Base-by-base conservation (phyloP, 2,888 invertebrate species). In the Aporophyla lueneburgensis region DNA sequence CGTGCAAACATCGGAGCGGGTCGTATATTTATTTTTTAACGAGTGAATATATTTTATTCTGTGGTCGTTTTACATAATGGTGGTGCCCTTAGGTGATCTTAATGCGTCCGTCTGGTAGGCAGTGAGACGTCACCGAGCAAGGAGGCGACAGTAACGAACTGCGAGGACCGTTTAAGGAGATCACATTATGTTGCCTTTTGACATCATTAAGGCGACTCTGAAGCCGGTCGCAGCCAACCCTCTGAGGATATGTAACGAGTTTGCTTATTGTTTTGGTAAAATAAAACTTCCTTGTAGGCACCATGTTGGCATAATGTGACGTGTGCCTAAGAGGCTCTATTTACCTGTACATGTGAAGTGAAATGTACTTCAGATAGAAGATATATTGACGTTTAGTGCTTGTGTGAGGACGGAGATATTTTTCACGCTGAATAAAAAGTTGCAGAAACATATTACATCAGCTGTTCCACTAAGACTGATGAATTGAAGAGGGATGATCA, bases 101-200 rank as follows among this genome's bases (percentile, higher is more conserved):
- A 92, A 92, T 91, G 91, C 91, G 88, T 89, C 83, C 87, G 85
- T 87, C 90, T 89, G 89, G 92, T 88, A 92, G 90, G 91, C 94
- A 95, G 95, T 96, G 94, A 95, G 95, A 94, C 90, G 95, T 95
- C 95, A 93, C 89, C 81, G 86, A 78, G 88, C 89, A 85, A 88
- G 90, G 90, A 90, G 89, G 89, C 89, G 95, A 95, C 96, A 95
- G 94, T 96, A 96, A 96, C 95, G 95, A 96, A 95, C 94, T 87
- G 89, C 87, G 87, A 85, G 87, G 86, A 89, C 95, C 94, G 91
- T 93, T 94, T 95, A 96, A 90, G 95, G 95, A 86, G 89, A 91
- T 86, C 92, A 92, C 92, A 93, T 95, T 95, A 95, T 94, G 93
- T 94, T 93, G 93, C 92, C 93, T 95, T 94, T 95, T 96, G 96